Evolutionary conservation across 2,113 vertebrate genomes (phyloP).

Genomic region (Corythaixoides concolor): DNA sequence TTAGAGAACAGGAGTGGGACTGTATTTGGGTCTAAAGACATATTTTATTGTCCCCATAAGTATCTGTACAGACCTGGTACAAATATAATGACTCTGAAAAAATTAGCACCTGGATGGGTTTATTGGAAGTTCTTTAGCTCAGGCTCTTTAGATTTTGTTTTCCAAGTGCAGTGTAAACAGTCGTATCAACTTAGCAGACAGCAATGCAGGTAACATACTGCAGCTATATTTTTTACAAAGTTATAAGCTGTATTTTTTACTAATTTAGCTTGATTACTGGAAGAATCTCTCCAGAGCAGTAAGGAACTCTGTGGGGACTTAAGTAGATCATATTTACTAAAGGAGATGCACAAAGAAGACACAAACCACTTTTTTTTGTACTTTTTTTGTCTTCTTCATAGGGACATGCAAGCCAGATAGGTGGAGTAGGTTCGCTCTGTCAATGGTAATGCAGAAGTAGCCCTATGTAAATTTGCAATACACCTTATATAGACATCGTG

Average conservation of each 20-base stretch:
- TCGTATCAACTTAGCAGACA: background rate
- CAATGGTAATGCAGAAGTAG: background rate
- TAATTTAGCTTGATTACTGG: background rate
- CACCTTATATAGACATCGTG: background rate
- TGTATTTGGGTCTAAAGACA: background rate
- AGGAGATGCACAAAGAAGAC: background rate
- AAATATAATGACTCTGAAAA: background rate
- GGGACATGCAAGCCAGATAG: background rate
- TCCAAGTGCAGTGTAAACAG: background rate
- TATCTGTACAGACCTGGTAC: background rate
- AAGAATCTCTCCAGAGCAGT: background rate
- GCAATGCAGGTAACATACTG: background rate
- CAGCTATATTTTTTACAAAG: background rate
- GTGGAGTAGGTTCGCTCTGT: background rate
- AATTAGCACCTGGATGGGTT: background rate
- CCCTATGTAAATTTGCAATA: background rate
- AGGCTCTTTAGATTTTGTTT: background rate
- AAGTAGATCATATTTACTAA: background rate
- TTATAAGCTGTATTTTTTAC: background rate
- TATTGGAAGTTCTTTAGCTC: background rate
- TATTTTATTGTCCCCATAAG: background rate
- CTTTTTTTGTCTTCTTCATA: accelerated
- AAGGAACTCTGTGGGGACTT: background rate
- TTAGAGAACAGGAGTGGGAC: background rate
- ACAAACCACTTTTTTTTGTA: background rate